These are phyloP conservation scores for Entelurus aequoreus DNA, from an alignment of 2,113 vertebrate genomes.

Conservation along the genomic window DNA sequence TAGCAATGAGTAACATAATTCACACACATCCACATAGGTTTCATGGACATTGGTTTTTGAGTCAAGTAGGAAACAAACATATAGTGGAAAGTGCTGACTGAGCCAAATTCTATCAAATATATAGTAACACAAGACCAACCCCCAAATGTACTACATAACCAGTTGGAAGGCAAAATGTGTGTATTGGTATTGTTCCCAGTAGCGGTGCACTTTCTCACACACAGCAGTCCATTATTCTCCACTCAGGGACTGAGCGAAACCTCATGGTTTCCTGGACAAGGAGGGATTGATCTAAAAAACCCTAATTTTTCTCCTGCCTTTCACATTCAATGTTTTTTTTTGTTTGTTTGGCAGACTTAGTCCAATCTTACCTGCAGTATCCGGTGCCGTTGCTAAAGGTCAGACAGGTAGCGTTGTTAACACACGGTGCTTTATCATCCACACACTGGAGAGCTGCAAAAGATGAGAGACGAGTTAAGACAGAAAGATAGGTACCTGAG, in stretches of 20 bases:
- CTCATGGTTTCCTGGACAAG: slow-evolving; percentile 42
- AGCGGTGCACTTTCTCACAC: slow-evolving; percentile 47
- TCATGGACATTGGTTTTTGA: no score
- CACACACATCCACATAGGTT: no score
- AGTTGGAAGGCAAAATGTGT: slow-evolving; percentile 53
- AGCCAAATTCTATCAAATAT: slow-evolving; percentile 14
- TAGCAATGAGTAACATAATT: no score
- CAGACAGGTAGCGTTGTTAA: slow-evolving; percentile 85
- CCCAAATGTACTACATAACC: slow-evolving; percentile 41
- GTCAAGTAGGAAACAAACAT: not conserved
- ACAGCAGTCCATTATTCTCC: slow-evolving; percentile 52
- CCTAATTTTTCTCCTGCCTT: slow-evolving; percentile 22
- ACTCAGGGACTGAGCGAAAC: slow-evolving; percentile 46
- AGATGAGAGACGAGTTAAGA: slow-evolving; percentile 40
- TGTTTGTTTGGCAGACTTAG: not conserved
- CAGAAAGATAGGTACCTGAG: no score
- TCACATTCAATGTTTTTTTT: slow-evolving; percentile 27
- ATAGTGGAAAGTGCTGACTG: slow-evolving; percentile 17
- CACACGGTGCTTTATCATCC: slow-evolving; percentile 79
- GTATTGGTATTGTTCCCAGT: slow-evolving; percentile 60
- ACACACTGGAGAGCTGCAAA: slow-evolving; percentile 86
- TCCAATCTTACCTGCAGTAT: slow-evolving; percentile 84
- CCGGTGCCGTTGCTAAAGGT: slow-evolving; percentile 83
- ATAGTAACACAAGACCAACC: slow-evolving; percentile 30
- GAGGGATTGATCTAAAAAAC: slow-evolving; percentile 41